phyloP scores from a whole-genome alignment of 2,888 invertebrate species.

The Aleiodes alternator region DNA sequence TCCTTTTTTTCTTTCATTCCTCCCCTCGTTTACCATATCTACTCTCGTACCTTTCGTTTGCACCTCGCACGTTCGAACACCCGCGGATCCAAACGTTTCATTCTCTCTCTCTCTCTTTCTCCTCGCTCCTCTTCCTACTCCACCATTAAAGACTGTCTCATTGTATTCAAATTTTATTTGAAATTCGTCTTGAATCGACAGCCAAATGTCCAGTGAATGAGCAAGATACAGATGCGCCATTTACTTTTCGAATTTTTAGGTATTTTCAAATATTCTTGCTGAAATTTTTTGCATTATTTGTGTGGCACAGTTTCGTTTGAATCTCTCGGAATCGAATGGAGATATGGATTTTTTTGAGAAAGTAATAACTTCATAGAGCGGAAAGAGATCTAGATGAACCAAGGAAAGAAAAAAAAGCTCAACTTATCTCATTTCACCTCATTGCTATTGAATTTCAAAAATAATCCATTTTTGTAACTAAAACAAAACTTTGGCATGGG shows the following conservation, averaged over 20 bases:
- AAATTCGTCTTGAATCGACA: constrained; percentile 32
- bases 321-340: no score
- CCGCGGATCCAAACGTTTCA: constrained; percentile 47
- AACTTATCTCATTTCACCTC: no score
- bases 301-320: no score
- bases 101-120: neutral
- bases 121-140: constrained; percentile 34
- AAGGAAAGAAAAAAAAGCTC: neutral
- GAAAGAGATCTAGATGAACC: neutral
- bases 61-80: constrained; percentile 70
- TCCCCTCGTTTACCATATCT: constrained; percentile 49
- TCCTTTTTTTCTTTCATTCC: constrained; percentile 49
- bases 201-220: constrained; percentile 8
- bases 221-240: constrained; percentile 3
- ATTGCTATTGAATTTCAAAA: no score
- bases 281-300: no score
- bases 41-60: constrained; percentile 65
- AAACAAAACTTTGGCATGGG: no score
- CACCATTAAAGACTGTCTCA: constrained; percentile 67
- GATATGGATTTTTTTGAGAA: neutral
- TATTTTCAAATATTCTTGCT: neutral
- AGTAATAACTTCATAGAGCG: neutral
- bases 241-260: neutral
- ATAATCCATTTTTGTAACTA: no score
- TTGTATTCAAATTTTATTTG: constrained; percentile 72